phyloP scores from a whole-genome alignment of 2,113 vertebrate species.

The Oncorhynchus nerka region DNA sequence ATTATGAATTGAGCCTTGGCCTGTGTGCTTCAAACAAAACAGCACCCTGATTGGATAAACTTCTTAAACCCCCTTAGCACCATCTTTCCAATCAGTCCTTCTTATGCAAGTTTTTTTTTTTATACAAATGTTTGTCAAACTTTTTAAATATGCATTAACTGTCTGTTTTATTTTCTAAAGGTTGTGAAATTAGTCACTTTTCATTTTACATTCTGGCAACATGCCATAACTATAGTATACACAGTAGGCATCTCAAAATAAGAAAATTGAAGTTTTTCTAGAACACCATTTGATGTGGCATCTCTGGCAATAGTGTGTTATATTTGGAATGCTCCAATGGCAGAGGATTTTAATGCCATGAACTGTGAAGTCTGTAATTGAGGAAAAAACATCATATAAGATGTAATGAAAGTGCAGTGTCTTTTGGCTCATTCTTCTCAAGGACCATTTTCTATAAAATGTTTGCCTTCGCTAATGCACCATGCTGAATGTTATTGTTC shows the following conservation, averaged over 20 bases:
- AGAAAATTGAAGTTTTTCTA: background rate
- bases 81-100: conserved; percentile 60
- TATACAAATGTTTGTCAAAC: conserved; percentile 61
- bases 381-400: background rate
- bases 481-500: conserved; percentile 48
- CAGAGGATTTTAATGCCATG: conserved; percentile 10
- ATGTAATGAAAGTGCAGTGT: conserved; percentile 9
- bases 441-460: conserved; percentile 29
- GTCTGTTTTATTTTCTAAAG: conserved; percentile 47
- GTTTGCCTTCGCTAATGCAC: conserved; percentile 38
- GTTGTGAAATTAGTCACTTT: conserved; percentile 61
- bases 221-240: conserved; percentile 26
- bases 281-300: conserved; percentile 21
- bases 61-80: conserved; percentile 26
- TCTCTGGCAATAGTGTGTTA: conserved; percentile 11
- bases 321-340: conserved; percentile 1
- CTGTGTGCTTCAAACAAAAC: conserved; percentile 47
- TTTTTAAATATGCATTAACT: conserved; percentile 67
- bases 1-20: conserved; percentile 30
- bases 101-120: conserved; percentile 75
- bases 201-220: conserved; percentile 50
- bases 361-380: conserved; percentile 7
- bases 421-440: conserved; percentile 16
- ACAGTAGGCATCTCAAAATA: conserved; percentile 20
- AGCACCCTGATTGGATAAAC: conserved; percentile 39